Percentiles rank a stretch among this genome's conserved stretches.
Conservation (phyloP, 2,888 invertebrate genomes). For the Pediacus dermestoides region DNA sequence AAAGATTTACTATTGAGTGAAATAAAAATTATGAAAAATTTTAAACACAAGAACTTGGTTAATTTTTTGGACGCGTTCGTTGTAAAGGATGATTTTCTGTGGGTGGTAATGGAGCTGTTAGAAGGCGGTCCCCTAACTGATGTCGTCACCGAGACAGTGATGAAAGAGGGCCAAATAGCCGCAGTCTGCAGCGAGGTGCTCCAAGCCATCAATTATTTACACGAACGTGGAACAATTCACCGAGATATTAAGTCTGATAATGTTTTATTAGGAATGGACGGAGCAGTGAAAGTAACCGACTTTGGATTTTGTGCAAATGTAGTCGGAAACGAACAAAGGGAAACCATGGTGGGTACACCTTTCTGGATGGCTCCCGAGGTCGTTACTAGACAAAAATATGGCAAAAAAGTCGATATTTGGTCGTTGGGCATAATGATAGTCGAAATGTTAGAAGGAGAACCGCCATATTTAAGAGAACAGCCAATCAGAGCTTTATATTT, state of each 20-base stretch:
- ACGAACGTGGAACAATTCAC: conserved; percentile 86
- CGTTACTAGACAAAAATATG: conserved; percentile 88
- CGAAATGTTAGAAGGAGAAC: conserved; percentile 95
- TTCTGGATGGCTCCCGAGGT: conserved; percentile 99
- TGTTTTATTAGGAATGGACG: conserved; percentile 89
- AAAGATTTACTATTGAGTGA: conserved; percentile 95
- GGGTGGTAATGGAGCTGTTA: conserved; percentile 95
- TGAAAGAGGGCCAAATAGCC: conserved; percentile 96
- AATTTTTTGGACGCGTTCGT: conserved; percentile 93
- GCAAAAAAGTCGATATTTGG: conserved; percentile 85
- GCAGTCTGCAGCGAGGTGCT: conserved; percentile 89
- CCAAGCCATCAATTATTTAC: conserved; percentile 84
- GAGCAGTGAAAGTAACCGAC: conserved; percentile 88
- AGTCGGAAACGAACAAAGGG: conserved; percentile 88
- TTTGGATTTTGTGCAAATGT: conserved; percentile 99
- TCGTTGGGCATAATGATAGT: conserved; percentile 98
- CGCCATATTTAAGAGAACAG: conserved; percentile 94
- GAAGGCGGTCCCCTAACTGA: conserved; percentile 95
- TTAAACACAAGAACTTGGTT: conserved; percentile 91
- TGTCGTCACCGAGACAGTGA: conserved; percentile 94
- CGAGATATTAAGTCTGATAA: conserved; percentile 98
- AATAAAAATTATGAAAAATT: conserved; percentile 86
- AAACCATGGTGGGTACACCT: conserved; percentile 97
- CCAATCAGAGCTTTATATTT: conserved; percentile 89
- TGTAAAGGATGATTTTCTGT: conserved; percentile 79